Conservation (phyloP, 2,113 vertebrate species). For the Carettochelys insculpta region DNA sequence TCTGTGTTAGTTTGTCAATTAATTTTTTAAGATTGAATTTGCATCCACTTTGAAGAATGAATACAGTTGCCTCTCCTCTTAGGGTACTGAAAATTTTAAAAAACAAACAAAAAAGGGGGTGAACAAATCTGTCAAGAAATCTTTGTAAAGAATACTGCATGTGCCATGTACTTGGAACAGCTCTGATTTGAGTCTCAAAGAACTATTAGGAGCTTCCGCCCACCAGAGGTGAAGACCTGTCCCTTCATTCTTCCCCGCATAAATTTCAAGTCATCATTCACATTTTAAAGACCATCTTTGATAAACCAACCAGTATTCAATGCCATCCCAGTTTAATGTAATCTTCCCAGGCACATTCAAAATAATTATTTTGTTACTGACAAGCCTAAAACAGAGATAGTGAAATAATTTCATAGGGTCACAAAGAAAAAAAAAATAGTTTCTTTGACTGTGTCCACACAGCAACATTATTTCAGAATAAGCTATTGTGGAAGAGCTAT, state of each 20-base stretch:
- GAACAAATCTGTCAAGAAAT: constrained; percentile 30
- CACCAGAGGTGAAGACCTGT: neutral
- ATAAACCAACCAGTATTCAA: neutral
- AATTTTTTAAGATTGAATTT: neutral
- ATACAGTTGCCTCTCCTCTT: neutral
- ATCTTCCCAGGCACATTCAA: neutral
- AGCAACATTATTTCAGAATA: no score
- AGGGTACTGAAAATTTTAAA: neutral
- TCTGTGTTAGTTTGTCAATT: neutral
- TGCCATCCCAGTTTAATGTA: neutral
- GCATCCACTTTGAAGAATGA: neutral
- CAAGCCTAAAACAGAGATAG: neutral
- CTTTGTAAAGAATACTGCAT: neutral
- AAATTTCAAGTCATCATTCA: constrained; percentile 1
- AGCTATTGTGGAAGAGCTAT: no score
- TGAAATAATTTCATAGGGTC: neutral
- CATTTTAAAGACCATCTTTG: neutral
- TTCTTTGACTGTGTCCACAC: neutral
- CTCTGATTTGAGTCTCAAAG: neutral
- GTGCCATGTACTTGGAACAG: neutral
- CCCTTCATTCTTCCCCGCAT: neutral
- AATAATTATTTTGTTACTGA: neutral
- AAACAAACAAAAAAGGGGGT: neutral
- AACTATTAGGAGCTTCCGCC: neutral
- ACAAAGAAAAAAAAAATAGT: neutral